Conservation (phyloP, 92 coral and sea anemone genomes). For the Diadumene lineata region DNA sequence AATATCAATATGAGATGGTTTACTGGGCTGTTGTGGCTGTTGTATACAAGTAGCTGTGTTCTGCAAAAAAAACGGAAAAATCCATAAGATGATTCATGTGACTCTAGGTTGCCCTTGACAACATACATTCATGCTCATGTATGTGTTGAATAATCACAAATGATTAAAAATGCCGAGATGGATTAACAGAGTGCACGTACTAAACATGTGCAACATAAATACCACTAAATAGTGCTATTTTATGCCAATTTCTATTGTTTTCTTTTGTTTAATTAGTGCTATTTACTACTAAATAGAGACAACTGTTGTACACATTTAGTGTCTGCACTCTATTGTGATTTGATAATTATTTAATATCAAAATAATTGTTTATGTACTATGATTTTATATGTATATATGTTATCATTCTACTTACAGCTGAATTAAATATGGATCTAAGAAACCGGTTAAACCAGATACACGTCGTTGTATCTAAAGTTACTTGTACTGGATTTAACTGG, state of each 20-base stretch:
- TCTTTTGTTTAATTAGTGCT: too few relatives aligned
- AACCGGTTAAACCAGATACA: conserved; percentile 96
- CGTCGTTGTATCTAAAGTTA: conserved; percentile 83
- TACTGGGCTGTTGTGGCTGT: conserved; percentile 24
- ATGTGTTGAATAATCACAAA: too few relatives aligned
- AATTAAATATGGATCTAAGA: conserved; percentile 71
- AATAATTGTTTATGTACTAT: too few relatives aligned
- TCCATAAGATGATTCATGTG: neutral
- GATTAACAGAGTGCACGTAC: too few relatives aligned
- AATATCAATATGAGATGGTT: conserved; percentile 81
- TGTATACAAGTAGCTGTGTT: conserved; percentile 12
- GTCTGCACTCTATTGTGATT: too few relatives aligned
- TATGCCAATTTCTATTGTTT: too few relatives aligned
- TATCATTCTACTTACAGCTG: conserved; percentile 75
- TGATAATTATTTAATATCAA: too few relatives aligned
- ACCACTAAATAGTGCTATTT: too few relatives aligned
- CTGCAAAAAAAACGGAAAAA: conserved; percentile 7
- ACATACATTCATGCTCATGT: neutral
- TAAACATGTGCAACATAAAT: too few relatives aligned
- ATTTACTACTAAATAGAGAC: too few relatives aligned
- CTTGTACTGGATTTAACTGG: conserved; percentile 93
- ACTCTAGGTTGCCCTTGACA: neutral
- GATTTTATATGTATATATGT: neutral
- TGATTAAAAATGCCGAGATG: too few relatives aligned
- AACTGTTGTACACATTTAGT: too few relatives aligned